Base-by-base conservation (phyloP, 2,797 vertebrate genomes). In the Tenualosa ilisha region DNA sequence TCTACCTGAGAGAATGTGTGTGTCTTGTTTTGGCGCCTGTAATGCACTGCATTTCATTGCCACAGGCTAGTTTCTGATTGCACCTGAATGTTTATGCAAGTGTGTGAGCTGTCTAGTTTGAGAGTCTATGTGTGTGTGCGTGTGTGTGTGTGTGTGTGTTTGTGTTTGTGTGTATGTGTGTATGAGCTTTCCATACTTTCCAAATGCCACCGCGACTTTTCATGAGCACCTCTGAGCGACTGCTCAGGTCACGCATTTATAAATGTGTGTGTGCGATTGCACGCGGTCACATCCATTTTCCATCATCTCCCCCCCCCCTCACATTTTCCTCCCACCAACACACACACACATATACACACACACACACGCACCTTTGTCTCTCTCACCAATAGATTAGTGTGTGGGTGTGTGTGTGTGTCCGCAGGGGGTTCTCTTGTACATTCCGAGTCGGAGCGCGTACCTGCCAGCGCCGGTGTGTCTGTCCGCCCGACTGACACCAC, bases 371-470 rank as follows among this genome's bases (percentile, higher is more conserved):
- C 46, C 46, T 46, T 7, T 46, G 46, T 59, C 20, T 7, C 20
- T 4, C 17, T 7, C 56, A 59, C 20, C 20, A 22, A n/a, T 22
- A n/a, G 56, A 37, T 50, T 26, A 61, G 3, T 83, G 31, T 43
- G 40, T 63, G 50, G 43, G 81, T 61, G 83, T 3, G 20, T 63
- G 20, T 63, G 24, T 56, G 31, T 51, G 90, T 24, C 40, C 31
- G 79, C 11, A 31, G 86, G 81, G 86, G 86, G 1, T 13, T 83
- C 82, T 37, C 88, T 40, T 84, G 84, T 88, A 79, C 37, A n/a
- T 37, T 8, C 43, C 5, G 43, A 79, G 72, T 37, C 26, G 17
- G 72, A 8, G 49, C 54, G n/a, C 24, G 3, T 56, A 20, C 61
- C 53, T 83, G 13, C 37, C 56, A 6, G 56, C 20, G 5, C 20